These are phyloP conservation scores for Eidolon helvum DNA, from an alignment of 2,113 vertebrate genomes.

Conservation along the genomic window DNA sequence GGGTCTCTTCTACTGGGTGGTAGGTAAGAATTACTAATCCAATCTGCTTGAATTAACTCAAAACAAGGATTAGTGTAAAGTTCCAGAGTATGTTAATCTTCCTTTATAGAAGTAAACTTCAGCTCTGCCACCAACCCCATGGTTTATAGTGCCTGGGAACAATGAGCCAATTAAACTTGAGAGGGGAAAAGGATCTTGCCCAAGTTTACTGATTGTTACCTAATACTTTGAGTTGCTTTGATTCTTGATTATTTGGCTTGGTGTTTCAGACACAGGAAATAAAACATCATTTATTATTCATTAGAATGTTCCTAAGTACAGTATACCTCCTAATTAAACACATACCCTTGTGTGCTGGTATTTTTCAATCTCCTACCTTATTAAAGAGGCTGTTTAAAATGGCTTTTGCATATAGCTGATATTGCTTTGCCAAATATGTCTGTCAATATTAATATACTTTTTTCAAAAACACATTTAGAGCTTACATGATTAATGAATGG, in stretches of 20 bases:
- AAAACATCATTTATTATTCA: slow-evolving; percentile 82
- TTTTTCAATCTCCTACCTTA: slow-evolving; percentile 77
- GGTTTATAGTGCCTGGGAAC: slow-evolving; percentile 87
- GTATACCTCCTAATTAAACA: slow-evolving; percentile 81
- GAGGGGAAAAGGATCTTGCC: slow-evolving; percentile 79
- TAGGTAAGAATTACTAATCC: slow-evolving; percentile 94
- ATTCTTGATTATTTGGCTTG: slow-evolving; percentile 84
- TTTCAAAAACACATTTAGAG: slow-evolving; percentile 47
- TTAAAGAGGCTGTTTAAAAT: slow-evolving; percentile 78
- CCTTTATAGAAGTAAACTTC: slow-evolving; percentile 88
- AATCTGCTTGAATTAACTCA: slow-evolving; percentile 92
- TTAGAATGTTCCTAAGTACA: slow-evolving; percentile 81
- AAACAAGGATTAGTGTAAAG: slow-evolving; percentile 94
- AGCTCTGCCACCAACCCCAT: slow-evolving; percentile 80
- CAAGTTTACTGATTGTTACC: slow-evolving; percentile 85
- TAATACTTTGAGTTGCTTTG: slow-evolving; percentile 85
- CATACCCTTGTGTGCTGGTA: slow-evolving; percentile 63
- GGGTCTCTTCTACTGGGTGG: slow-evolving; percentile 88
- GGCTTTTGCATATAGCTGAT: slow-evolving; percentile 68
- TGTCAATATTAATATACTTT: slow-evolving; percentile 70
- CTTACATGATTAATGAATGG: slow-evolving; percentile 46
- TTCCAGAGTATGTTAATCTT: slow-evolving; percentile 92
- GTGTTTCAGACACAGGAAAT: slow-evolving; percentile 79
- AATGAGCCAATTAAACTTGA: slow-evolving; percentile 88
- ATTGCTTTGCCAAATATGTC: slow-evolving; percentile 73